Conservation (phyloP, 1,140 invertebrate species). For the Whitmania pigra region DNA sequence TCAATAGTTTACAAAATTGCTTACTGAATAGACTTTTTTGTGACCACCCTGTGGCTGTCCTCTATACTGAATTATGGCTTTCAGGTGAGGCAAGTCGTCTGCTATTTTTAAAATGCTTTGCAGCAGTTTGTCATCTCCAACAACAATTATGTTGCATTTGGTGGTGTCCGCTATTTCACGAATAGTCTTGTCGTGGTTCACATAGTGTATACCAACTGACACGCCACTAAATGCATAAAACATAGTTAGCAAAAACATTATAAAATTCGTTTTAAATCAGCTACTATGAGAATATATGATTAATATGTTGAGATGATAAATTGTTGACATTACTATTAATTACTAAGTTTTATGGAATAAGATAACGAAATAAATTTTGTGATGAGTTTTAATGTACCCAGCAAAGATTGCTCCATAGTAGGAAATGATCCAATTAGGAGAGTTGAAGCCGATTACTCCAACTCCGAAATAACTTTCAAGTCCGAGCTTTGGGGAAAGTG, state of each 20-base stretch:
- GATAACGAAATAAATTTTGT: background rate
- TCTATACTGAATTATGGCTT: constrained; percentile 67
- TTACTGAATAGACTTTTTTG: constrained; percentile 8
- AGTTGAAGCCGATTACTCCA: constrained; percentile 78
- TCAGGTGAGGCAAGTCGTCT: constrained; percentile 57
- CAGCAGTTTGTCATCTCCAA: constrained; percentile 69
- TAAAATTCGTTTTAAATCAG: background rate
- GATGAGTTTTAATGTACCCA: constrained; percentile 49
- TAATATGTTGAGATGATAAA: background rate
- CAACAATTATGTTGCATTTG: constrained; percentile 64
- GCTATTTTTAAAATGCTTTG: constrained; percentile 66
- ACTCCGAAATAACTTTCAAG: constrained; percentile 66
- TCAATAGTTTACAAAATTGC: constrained; percentile 21
- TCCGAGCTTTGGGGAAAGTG: constrained; percentile 51
- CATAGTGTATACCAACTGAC: constrained; percentile 72
- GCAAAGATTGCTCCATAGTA: constrained; percentile 75
- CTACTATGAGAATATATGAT: no score
- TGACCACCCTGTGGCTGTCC: constrained; percentile 49
- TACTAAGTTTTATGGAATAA: constrained; percentile 22
- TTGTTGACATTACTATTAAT: no score
- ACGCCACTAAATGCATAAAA: constrained; percentile 47
- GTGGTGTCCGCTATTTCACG: constrained; percentile 58
- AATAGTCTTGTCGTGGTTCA: constrained; percentile 67
- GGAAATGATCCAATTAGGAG: constrained; percentile 76
- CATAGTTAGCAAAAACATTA: no score